Percentiles rank a stretch among this genome's conserved stretches.
These are phyloP conservation scores for Magallana nippona DNA, from an alignment of 2,888 invertebrate species.

Conservation along the genomic window DNA sequence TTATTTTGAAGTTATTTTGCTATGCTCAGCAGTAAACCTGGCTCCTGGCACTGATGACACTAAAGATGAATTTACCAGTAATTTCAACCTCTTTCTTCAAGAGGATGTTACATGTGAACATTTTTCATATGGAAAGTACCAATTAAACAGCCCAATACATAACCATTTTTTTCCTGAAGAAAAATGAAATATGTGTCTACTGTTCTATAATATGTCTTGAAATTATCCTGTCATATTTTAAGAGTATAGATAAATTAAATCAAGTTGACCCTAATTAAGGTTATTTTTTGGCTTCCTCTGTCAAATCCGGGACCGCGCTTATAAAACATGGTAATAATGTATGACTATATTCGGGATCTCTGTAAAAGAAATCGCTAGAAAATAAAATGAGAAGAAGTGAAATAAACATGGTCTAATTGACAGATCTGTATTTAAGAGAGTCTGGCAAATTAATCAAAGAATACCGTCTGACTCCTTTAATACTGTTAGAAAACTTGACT, in stretches of 20 bases:
- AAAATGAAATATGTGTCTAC: constrained; percentile 28
- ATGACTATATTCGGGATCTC: constrained; percentile 36
- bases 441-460: constrained; percentile 44
- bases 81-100: no score
- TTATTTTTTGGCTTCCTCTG: constrained; percentile 7
- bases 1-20: no score
- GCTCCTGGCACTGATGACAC: no score
- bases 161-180: neutral
- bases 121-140: neutral
- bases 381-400: constrained; percentile 40
- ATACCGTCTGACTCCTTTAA: constrained; percentile 34
- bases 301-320: neutral
- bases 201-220: constrained; percentile 15
- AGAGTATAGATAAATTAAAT: constrained; percentile 28
- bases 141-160: neutral
- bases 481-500: constrained; percentile 44
- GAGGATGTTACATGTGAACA: neutral
- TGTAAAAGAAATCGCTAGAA: constrained; percentile 39
- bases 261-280: constrained; percentile 14
- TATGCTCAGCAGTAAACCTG: no score
- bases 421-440: constrained; percentile 44
- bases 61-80: no score
- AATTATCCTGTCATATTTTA: constrained; percentile 31
- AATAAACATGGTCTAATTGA: constrained; percentile 38
- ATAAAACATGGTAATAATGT: constrained; percentile 31